Evolutionary conservation across 2,888 invertebrate species (phyloP).

Genomic region (Sericinus montela): DNA sequence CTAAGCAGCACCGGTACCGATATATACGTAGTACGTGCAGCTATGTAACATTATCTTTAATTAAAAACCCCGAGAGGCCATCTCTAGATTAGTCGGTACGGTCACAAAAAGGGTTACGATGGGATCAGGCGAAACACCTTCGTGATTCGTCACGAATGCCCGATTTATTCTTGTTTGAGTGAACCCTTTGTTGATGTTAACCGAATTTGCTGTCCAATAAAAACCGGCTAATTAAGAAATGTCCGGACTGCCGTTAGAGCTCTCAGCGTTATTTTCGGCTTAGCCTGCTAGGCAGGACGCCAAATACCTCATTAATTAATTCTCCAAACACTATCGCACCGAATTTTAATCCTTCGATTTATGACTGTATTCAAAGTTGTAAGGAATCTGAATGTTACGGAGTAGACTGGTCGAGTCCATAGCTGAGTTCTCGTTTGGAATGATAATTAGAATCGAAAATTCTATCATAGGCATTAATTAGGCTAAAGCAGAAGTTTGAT

Average conservation of each 20-base stretch:
- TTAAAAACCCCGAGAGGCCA: slow-evolving; percentile 68
- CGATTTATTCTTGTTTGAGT: slow-evolving; percentile 73
- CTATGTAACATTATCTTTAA: slow-evolving; percentile 75
- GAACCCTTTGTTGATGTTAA: slow-evolving; percentile 72
- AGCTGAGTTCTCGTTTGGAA: background rate
- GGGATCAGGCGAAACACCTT: slow-evolving; percentile 69
- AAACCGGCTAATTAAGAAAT: slow-evolving; percentile 76
- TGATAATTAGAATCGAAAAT: too few relatives aligned
- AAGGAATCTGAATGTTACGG: slow-evolving; percentile 10
- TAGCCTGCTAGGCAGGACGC: slow-evolving; percentile 36
- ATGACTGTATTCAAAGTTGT: slow-evolving; percentile 12
- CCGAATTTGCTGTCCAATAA: slow-evolving; percentile 75
- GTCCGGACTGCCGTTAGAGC: slow-evolving; percentile 63
- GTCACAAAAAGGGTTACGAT: slow-evolving; percentile 71
- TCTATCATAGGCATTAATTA: too few relatives aligned
- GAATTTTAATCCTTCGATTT: slow-evolving; percentile 19
- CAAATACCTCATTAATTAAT: slow-evolving; percentile 33
- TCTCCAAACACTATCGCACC: slow-evolving; percentile 22
- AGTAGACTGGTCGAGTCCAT: background rate
- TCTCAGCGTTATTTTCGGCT: slow-evolving; percentile 53
- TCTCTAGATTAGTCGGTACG: slow-evolving; percentile 71
- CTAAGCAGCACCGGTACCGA: slow-evolving; percentile 36
- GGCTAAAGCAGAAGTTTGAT: too few relatives aligned
- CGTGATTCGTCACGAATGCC: slow-evolving; percentile 74
- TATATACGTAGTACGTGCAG: slow-evolving; percentile 56